Base-by-base conservation (phyloP, 2,888 invertebrate species). In the Panopea generosa region DNA sequence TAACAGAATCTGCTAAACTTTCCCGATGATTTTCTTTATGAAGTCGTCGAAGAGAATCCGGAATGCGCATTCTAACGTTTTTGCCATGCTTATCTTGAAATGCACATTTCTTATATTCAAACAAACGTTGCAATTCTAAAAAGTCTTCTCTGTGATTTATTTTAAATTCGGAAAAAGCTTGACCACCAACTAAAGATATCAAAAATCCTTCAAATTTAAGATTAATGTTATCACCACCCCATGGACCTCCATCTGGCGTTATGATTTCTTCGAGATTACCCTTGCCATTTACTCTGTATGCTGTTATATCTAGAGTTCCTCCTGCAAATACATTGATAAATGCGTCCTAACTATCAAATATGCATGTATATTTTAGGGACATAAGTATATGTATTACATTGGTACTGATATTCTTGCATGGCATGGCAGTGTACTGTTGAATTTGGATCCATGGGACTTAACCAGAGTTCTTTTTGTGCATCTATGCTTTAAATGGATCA, bases 291-390 rank as follows among this genome's bases (percentile, higher is more conserved):
- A 72, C 33, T 26, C 27, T 40, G 38, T 72, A 67, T 2, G 61
- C 59, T n/a, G 72, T 62, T n/a, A 77, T 72, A 29, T 77, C 77
- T 22, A 61, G 14, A 4, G 76, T 71, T n/a, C 71, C 77, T 2
- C 76, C 76, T 77, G 43, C 2, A 61, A 62, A 33, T 33, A 11
- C 33, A 33, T 33, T 33, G n/a, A n/a, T n/a, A n/a, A n/a, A n/a
- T n/a, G n/a, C n/a, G n/a, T n/a, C n/a, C n/a, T n/a, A n/a, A n/a
- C n/a, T n/a, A n/a, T n/a, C n/a, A n/a, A n/a, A n/a, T n/a, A n/a
- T n/a, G n/a, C n/a, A n/a, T n/a, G n/a, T n/a, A n/a, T n/a, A n/a
- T n/a, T n/a, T n/a, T n/a, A n/a, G 33, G 33, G 11, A 7, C 33
- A 33, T 33, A 11, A 33, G 11, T 33, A 7, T 7, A 33, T 33